Base-by-base conservation (phyloP, 1,140 invertebrate species). In the Musca vetustissima region DNA sequence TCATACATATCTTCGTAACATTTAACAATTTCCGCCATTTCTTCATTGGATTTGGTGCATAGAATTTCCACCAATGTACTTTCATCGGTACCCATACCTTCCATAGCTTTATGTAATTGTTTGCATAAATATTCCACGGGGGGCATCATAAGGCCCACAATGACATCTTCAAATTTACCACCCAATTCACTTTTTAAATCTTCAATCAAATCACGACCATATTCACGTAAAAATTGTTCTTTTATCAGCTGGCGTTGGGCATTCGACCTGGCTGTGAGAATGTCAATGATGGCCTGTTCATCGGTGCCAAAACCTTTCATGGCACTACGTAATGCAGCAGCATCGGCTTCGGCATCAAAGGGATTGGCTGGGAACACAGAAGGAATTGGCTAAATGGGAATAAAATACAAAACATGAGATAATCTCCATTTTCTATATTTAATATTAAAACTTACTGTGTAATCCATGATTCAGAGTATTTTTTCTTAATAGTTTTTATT, bases 231-330 rank as follows among this genome's bases (percentile, higher is more conserved):
- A 78, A 91, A 95, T 2, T 85, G 85, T 24, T 86, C 80, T 3
- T 85, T 80, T 48, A 94, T 91, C 65, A 89, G 83, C 73, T 89
- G 88, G 6, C 93, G 83, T 77, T 93, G 92, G 0, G 73, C 76
- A 74, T 89, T 90, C 28, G 87, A 87, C 43, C 92, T 83, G n/a
- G 86, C 83, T 1, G 88, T 87, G 8, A 93, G 80, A 17, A 93
- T 86, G 67, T 91, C 87, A 64, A 92, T 93, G 66, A 94, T 90
- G 11, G 87, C 84, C 73, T 91, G 85, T 80, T 93, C 92, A 75
- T 93, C 89, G 3, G 92, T 93, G 1, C 92, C 89, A 53, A 92
- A 85, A 32, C 93, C 87, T 76, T 92, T 90, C 91, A 94, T 93
- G 1, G 93, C 92, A 25, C 85, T 86, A 28, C 91, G 82, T 2